Evolutionary conservation across 1,140 invertebrate species (phyloP).

Genomic region (Drosophila fuyamai): DNA sequence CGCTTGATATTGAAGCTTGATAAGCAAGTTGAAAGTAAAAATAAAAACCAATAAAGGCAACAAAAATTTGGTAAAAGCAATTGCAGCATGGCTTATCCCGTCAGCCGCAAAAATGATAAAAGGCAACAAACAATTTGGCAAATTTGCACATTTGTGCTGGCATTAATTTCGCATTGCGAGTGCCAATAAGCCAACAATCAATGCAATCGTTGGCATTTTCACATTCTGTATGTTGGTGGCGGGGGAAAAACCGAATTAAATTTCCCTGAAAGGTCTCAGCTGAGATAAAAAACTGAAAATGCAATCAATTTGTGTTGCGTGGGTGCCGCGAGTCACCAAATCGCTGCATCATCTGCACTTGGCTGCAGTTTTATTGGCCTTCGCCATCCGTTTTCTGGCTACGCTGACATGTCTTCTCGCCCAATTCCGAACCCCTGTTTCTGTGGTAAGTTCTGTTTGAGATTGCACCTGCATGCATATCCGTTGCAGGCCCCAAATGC

Average conservation of each 20-base stretch:
- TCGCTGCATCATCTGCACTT: slow-evolving; percentile 63
- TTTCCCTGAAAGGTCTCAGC: slow-evolving; percentile 32
- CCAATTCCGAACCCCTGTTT: slow-evolving; percentile 5
- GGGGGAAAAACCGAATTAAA: slow-evolving; percentile 64
- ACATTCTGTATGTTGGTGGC: background rate
- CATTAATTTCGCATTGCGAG: slow-evolving; percentile 62
- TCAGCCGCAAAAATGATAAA: slow-evolving; percentile 66
- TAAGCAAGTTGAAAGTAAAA: background rate
- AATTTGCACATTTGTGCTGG: slow-evolving; percentile 64
- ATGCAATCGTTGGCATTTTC: slow-evolving; percentile 47
- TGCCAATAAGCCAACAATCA: slow-evolving; percentile 75
- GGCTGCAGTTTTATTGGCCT: slow-evolving; percentile 71
- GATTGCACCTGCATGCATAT: slow-evolving; percentile 77
- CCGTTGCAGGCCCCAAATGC: slow-evolving; percentile 36
- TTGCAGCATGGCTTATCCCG: slow-evolving; percentile 38
- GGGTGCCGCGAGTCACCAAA: slow-evolving; percentile 44
- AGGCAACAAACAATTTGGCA: slow-evolving; percentile 67
- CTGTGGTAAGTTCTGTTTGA: slow-evolving; percentile 60
- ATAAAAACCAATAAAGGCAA: slow-evolving; percentile 12
- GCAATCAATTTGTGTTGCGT: slow-evolving; percentile 70
- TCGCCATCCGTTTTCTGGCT: slow-evolving; percentile 43
- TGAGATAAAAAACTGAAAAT: slow-evolving; percentile 71
- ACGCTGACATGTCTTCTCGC: slow-evolving; percentile 47
- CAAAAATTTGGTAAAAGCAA: slow-evolving; percentile 47
- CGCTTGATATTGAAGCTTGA: slow-evolving; percentile 9